Conservation (phyloP, 23 tunicate genomes). For the Phallusia fumigata region DNA sequence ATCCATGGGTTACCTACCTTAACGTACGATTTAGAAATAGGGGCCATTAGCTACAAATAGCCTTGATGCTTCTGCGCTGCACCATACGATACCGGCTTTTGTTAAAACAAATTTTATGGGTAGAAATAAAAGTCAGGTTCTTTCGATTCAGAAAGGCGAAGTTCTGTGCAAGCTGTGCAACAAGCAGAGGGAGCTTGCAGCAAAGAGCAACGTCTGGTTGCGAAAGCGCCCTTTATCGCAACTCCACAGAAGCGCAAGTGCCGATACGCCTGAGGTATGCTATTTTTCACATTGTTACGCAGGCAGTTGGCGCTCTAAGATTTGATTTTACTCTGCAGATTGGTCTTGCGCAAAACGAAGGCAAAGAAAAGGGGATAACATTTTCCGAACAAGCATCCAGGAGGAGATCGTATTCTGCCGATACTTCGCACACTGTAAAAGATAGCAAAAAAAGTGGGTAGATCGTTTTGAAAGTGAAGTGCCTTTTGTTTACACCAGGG, state of each 20-base stretch:
- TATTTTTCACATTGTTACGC: not conserved
- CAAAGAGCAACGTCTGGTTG: slow-evolving; percentile 62
- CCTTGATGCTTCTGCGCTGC: no score
- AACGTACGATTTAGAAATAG: no score
- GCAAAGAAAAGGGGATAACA: not conserved
- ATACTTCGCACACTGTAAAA: not conserved
- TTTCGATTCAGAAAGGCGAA: slow-evolving; percentile 50
- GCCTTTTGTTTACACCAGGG: no score
- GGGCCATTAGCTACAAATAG: no score
- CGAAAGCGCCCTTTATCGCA: slow-evolving; percentile 24
- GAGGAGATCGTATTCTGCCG: not conserved
- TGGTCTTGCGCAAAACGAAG: not conserved
- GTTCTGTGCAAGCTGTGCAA: slow-evolving; percentile 46
- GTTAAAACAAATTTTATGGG: no score
- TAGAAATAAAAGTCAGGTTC: no score
- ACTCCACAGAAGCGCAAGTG: slow-evolving; percentile 62
- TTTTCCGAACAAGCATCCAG: not conserved
- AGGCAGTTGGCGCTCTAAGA: no score
- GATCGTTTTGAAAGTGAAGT: no score
- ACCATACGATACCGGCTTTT: no score
- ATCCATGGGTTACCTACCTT: no score
- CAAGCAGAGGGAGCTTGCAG: slow-evolving; percentile 81
- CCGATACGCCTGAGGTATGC: slow-evolving; percentile 20
- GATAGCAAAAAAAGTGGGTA: not conserved
- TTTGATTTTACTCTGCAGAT: not conserved